Percentiles rank a stretch among this genome's conserved stretches.
These are phyloP conservation scores for Athrips mouffetella DNA, from an alignment of 2,888 invertebrate species.

Conservation along the genomic window DNA sequence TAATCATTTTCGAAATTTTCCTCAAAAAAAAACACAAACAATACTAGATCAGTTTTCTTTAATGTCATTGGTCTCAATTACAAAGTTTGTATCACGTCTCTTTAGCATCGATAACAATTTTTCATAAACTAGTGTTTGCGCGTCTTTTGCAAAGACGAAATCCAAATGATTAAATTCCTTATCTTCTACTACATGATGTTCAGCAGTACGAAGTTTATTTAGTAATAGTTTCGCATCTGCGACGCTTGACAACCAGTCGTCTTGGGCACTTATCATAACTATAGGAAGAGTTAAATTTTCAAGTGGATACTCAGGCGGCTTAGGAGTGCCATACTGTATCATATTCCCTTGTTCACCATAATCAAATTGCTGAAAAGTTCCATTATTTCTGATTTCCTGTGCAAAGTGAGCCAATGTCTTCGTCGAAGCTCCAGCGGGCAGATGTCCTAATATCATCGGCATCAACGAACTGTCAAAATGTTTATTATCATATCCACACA, in stretches of 20 bases:
- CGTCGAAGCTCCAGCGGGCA: conserved; percentile 86
- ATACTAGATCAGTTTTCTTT: background rate
- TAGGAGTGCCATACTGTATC: conserved; percentile 72
- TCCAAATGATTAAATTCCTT: conserved; percentile 85
- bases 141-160: conserved; percentile 82
- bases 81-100: too few relatives aligned
- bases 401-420: conserved; percentile 84
- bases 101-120: conserved; percentile 66
- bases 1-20: background rate
- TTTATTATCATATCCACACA: conserved; percentile 83
- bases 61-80: background rate
- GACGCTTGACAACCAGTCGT: conserved; percentile 85
- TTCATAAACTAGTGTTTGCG: conserved; percentile 77
- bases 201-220: conserved; percentile 72
- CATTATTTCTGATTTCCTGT: conserved; percentile 76
- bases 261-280: conserved; percentile 81
- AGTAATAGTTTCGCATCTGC: conserved; percentile 79
- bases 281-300: conserved; percentile 80
- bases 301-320: conserved; percentile 81
- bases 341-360: conserved; percentile 80
- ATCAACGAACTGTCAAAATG: conserved; percentile 83
- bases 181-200: conserved; percentile 78
- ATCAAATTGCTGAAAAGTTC: conserved; percentile 83
- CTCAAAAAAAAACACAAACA: background rate
- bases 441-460: conserved; percentile 82